Percentiles rank a stretch among this genome's conserved stretches.
phyloP scores from a whole-genome alignment of 53 echinoderm and acorn worm genomes.

The Apostichopus leukothele region DNA sequence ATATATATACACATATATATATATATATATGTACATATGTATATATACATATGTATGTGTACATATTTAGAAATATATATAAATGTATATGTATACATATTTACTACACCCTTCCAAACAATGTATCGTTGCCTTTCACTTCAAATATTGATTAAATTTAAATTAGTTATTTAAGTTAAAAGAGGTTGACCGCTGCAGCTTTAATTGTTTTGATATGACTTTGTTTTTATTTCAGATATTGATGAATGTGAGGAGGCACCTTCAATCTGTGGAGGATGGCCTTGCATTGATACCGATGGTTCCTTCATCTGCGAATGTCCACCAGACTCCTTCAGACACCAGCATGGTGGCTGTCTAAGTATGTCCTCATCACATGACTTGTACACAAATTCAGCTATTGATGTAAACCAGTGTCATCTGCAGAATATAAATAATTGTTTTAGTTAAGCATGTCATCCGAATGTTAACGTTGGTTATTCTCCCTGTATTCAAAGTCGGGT shows the following conservation, averaged over 20 bases:
- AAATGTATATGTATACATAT: too few species aligned
- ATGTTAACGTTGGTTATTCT: too few species aligned
- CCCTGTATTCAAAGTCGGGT: too few species aligned
- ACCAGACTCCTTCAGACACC: conserved; percentile 13
- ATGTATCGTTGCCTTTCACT: too few species aligned
- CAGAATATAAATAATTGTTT: background rate
- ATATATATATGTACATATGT: background rate
- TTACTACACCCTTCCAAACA: too few species aligned
- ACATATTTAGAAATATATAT: too few species aligned
- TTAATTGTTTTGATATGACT: background rate
- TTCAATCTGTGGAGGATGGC: background rate
- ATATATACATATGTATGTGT: too few species aligned
- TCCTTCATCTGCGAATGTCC: conserved; percentile 42
- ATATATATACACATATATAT: background rate
- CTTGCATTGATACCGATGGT: conserved; percentile 18
- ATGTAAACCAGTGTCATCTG: background rate
- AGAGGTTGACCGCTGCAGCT: background rate
- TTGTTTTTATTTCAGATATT: conserved; percentile 31
- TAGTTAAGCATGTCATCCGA: too few species aligned
- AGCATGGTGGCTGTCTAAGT: conserved; percentile 15
- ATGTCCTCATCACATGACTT: background rate
- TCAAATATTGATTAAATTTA: too few species aligned
- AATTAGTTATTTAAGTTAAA: too few species aligned
- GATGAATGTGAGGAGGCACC: conserved; percentile 15
- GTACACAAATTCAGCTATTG: background rate